Evolutionary conservation across 2,797 vertebrate genomes (phyloP).

Genomic region (Sebastes itinus): DNA sequence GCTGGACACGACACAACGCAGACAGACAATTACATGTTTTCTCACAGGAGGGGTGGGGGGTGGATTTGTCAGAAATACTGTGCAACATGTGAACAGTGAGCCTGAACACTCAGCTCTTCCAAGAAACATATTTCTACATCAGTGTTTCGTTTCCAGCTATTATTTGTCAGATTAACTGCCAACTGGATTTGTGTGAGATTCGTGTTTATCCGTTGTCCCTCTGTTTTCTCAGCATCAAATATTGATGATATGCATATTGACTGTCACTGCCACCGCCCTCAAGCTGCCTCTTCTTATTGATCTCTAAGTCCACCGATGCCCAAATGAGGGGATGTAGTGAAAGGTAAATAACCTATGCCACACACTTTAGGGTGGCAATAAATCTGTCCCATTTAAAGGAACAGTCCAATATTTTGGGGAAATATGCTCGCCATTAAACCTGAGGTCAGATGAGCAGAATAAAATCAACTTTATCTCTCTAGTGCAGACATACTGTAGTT

Average conservation of each 20-base stretch:
- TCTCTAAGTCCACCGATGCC: neutral
- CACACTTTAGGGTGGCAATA: neutral
- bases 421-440: neutral
- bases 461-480: neutral
- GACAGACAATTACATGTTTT: conserved; percentile 43
- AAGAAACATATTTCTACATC: conserved; percentile 25
- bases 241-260: conserved; percentile 61
- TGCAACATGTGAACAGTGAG: conserved; percentile 24
- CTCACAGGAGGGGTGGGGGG: neutral
- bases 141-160: conserved; percentile 18
- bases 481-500: neutral
- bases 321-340: neutral
- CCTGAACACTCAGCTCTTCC: neutral
- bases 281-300: conserved; percentile 16
- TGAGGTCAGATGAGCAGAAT: neutral
- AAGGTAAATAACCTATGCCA: neutral
- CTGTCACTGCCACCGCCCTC: conserved; percentile 12
- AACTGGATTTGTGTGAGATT: conserved; percentile 27
- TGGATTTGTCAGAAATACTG: conserved; percentile 28
- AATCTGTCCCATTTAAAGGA: neutral
- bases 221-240: conserved; percentile 48
- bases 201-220: conserved; percentile 31
- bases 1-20: conserved; percentile 34
- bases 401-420: neutral
- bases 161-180: conserved; percentile 39